Conservation (phyloP, 2,888 invertebrate genomes). For the Tridacna gigas region DNA sequence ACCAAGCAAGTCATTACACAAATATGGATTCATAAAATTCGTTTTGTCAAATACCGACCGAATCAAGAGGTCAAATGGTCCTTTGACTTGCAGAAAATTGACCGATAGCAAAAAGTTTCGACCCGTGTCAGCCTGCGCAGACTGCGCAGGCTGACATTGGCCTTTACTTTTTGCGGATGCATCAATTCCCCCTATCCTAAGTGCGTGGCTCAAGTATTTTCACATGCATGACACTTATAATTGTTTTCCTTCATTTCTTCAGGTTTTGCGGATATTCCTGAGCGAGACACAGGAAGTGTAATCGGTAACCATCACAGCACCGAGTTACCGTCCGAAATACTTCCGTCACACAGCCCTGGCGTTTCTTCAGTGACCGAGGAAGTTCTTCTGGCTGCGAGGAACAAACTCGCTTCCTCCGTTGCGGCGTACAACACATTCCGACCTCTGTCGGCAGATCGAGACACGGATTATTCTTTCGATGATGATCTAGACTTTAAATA, state of each 20-base stretch:
- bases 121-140: too few species aligned
- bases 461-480: slow-evolving; percentile 72
- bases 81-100: too few species aligned
- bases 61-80: too few species aligned
- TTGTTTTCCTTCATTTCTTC: slow-evolving; percentile 12
- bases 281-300: slow-evolving; percentile 51
- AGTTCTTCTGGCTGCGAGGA: slow-evolving; percentile 72
- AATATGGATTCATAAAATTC: too few species aligned
- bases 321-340: slow-evolving; percentile 41
- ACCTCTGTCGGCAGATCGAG: slow-evolving; percentile 68
- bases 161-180: too few species aligned
- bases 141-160: too few species aligned
- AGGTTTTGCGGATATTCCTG: slow-evolving; percentile 68
- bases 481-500: slow-evolving; percentile 76
- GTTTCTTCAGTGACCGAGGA: slow-evolving; percentile 59
- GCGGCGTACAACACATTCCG: slow-evolving; percentile 66
- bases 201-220: too few species aligned
- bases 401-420: slow-evolving; percentile 69
- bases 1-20: too few species aligned
- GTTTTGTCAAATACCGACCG: too few species aligned
- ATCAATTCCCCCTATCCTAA: too few species aligned
- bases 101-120: too few species aligned
- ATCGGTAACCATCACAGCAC: slow-evolving; percentile 30
- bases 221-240: too few species aligned
- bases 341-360: slow-evolving; percentile 19